These are phyloP conservation scores for Scomber scombrus DNA, from an alignment of 2,113 vertebrate genomes.

Conservation along the genomic window DNA sequence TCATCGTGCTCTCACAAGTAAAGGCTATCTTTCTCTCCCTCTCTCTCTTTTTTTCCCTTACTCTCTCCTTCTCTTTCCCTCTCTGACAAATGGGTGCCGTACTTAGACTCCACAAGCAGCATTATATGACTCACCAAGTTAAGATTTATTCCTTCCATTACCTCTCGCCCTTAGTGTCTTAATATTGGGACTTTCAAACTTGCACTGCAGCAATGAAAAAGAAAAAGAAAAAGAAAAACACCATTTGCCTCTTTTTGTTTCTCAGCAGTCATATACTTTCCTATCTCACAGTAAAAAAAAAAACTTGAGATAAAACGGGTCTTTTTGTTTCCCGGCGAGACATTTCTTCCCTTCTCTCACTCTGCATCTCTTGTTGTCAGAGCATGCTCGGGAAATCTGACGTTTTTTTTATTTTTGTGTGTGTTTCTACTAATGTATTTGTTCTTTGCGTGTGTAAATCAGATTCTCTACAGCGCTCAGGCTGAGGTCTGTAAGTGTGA, in stretches of 20 bases:
- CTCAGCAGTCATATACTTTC: conserved; percentile 7
- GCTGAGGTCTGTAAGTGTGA: conserved; percentile 62
- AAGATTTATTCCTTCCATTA: conserved; percentile 74
- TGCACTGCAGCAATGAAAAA: conserved; percentile 4
- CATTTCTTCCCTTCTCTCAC: conserved; percentile 6
- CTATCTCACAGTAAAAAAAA: conserved; percentile 26
- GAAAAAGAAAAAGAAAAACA: not conserved
- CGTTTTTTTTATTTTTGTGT: conserved; percentile 27
- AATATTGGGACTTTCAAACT: conserved; percentile 54
- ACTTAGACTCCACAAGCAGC: conserved; percentile 55
- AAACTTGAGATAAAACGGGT: conserved; percentile 22
- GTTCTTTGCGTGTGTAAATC: conserved; percentile 66
- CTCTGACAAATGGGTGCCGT: conserved; percentile 56
- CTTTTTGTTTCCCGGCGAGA: conserved; percentile 36
- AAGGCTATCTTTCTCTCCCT: conserved; percentile 14
- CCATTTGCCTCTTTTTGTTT: conserved; percentile 33
- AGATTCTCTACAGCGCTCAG: conserved; percentile 47
- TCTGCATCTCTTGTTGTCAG: conserved; percentile 46
- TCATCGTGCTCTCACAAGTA: conserved; percentile 47
- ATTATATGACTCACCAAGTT: conserved; percentile 61
- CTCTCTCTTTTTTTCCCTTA: conserved; percentile 5
- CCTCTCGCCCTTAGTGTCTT: conserved; percentile 46
- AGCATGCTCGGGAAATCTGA: conserved; percentile 60
- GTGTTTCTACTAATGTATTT: conserved; percentile 63
- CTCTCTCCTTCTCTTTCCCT: conserved; percentile 20